phyloP scores from a whole-genome alignment of 64 coral and sea anemone species.

The Porites australiensis region DNA sequence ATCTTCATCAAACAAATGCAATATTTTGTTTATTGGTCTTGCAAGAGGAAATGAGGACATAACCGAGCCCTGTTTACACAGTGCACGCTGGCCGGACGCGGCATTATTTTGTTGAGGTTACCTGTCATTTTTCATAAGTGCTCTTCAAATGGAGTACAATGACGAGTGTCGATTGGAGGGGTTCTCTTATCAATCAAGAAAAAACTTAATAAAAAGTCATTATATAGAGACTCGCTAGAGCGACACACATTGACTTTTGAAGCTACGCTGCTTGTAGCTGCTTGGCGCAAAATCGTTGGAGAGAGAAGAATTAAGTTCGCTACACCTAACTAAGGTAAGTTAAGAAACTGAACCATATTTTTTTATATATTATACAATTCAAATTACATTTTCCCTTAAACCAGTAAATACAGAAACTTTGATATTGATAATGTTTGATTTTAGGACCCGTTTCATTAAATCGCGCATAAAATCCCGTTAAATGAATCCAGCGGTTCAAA shows the following conservation, averaged over 20 bases:
- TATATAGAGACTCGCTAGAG: not conserved
- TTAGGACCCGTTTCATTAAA: no score
- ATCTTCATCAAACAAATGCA: not conserved
- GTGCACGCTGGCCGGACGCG: not conserved
- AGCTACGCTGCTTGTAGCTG: not conserved
- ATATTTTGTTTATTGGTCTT: not conserved
- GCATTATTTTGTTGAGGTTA: not conserved
- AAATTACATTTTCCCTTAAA: not conserved
- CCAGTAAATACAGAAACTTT: no score
- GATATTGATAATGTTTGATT: no score
- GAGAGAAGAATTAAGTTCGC: not conserved
- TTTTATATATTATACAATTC: not conserved
- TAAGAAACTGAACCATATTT: not conserved
- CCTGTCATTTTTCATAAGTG: not conserved
- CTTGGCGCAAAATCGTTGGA: not conserved
- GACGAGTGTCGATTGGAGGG: not conserved
- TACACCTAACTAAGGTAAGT: not conserved
- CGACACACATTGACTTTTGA: no score
- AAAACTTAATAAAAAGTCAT: not conserved
- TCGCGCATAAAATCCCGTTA: no score
- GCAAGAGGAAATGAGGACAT: not conserved
- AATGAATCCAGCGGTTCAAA: no score
- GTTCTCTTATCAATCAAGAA: slow-evolving; percentile 35
- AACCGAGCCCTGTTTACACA: not conserved
- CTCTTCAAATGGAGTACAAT: slow-evolving; percentile 1